Percentiles rank a stretch among this genome's conserved stretches.
Evolutionary conservation across 2,888 invertebrate genomes (phyloP).

Genomic region (Yponomeuta evonymella): DNA sequence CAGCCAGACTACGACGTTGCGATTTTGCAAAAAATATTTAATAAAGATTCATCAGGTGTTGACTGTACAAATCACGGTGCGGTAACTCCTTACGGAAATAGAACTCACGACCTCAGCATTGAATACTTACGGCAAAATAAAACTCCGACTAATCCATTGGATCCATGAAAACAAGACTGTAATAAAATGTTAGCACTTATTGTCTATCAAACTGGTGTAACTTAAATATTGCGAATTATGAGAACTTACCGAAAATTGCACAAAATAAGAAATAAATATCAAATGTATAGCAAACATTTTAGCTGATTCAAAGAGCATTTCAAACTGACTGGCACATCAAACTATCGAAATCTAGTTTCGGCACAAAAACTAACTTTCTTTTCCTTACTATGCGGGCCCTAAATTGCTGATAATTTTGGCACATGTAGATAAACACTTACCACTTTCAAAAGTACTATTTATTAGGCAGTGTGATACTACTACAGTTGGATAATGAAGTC

Average conservation of each 20-base stretch:
- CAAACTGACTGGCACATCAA: neutral
- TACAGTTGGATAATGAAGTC: neutral
- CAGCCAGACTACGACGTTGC: too few relatives aligned
- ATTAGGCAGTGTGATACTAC: neutral
- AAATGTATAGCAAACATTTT: conserved; percentile 20
- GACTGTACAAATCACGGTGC: too few relatives aligned
- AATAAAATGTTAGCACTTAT: neutral
- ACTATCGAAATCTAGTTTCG: neutral
- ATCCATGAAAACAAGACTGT: conserved; percentile 18
- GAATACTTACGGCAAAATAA: conserved; percentile 37
- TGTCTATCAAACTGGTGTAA: neutral
- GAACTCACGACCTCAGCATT: too few relatives aligned
- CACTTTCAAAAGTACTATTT: neutral
- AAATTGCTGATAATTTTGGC: neutral
- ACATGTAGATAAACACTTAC: neutral
- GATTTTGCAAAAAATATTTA: too few relatives aligned
- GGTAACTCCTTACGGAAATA: too few relatives aligned
- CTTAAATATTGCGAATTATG: neutral
- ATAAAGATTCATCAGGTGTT: too few relatives aligned
- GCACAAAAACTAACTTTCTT: conserved; percentile 17
- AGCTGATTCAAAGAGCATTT: neutral
- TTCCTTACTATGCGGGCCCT: conserved; percentile 26
- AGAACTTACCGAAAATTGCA: conserved; percentile 28
- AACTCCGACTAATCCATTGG: conserved; percentile 22
- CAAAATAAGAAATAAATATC: conserved; percentile 23